Evolutionary conservation across 53 echinoderm and acorn worm species (phyloP).

Genomic region (Luidia sarsii): DNA sequence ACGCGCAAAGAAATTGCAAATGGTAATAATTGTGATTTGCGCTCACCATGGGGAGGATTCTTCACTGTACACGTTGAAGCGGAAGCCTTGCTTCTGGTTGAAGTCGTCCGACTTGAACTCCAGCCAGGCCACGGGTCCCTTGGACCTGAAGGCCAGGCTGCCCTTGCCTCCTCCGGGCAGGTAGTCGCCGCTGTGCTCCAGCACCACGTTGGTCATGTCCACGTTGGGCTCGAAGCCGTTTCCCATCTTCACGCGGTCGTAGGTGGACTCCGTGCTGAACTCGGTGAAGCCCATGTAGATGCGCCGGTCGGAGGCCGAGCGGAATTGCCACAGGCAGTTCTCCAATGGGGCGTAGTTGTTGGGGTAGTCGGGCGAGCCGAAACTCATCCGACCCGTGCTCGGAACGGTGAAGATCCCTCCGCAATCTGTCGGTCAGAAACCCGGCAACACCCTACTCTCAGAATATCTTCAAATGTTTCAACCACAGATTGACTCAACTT

Average conservation of each 20-base stretch:
- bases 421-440: slow-evolving; percentile 37
- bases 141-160: slow-evolving; percentile 11
- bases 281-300: slow-evolving; percentile 67
- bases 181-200: slow-evolving; percentile 38
- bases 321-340: slow-evolving; percentile 66
- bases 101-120: slow-evolving; percentile 51
- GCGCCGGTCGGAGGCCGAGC: slow-evolving; percentile 62
- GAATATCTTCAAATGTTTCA: too few species aligned
- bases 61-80: slow-evolving; percentile 45
- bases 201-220: slow-evolving; percentile 26
- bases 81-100: slow-evolving; percentile 39
- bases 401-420: slow-evolving; percentile 66
- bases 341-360: slow-evolving; percentile 34
- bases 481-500: too few species aligned
- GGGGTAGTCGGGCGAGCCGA: slow-evolving; percentile 64
- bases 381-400: slow-evolving; percentile 44
- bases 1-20: too few species aligned
- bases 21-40: too few species aligned
- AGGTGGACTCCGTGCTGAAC: slow-evolving; percentile 58
- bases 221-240: slow-evolving; percentile 48
- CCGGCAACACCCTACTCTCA: background rate
- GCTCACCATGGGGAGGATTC: slow-evolving; percentile 34
- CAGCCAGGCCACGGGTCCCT: slow-evolving; percentile 57
- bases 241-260: slow-evolving; percentile 15
- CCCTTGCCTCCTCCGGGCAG: slow-evolving; percentile 10